These are phyloP conservation scores for Aphidoletes aphidimyza DNA, from an alignment of 2,888 invertebrate genomes.

Conservation along the genomic window DNA sequence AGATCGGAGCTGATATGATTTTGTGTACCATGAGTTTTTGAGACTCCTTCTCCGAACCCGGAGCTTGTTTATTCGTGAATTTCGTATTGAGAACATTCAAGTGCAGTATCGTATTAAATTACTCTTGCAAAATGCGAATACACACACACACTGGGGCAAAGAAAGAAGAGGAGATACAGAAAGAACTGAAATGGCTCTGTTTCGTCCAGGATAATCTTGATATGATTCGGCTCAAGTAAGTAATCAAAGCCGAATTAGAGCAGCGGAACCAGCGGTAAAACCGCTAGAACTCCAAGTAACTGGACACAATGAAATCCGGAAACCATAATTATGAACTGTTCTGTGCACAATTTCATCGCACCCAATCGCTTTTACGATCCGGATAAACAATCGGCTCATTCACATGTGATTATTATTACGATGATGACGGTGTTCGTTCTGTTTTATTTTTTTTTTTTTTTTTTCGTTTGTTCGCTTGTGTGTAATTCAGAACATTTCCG, in stretches of 20 bases:
- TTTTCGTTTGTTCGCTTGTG: no score
- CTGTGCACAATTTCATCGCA: not conserved
- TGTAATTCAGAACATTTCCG: constrained; percentile 50
- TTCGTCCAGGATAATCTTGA: not conserved
- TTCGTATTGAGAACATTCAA: not conserved
- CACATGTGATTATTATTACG: constrained; percentile 12
- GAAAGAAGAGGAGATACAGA: no score
- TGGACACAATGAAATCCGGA: constrained; percentile 45
- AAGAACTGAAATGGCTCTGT: not conserved
- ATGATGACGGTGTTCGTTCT: no score
- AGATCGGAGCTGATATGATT: no score
- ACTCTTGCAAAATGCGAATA: not conserved
- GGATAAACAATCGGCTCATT: not conserved
- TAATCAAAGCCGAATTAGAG: not conserved
- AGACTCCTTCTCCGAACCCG: no score
- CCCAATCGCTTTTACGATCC: not conserved
- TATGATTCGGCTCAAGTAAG: not conserved
- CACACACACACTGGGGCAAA: no score
- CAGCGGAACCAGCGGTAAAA: constrained; percentile 12
- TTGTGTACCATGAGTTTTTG: no score
- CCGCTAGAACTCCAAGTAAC: constrained; percentile 15
- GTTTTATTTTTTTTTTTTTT: no score
- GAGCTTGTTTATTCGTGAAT: no score
- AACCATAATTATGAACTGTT: constrained; percentile 19
- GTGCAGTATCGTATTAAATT: not conserved